Conservation (phyloP, 2,888 invertebrate genomes). For the Chrysotoxum bicinctum region DNA sequence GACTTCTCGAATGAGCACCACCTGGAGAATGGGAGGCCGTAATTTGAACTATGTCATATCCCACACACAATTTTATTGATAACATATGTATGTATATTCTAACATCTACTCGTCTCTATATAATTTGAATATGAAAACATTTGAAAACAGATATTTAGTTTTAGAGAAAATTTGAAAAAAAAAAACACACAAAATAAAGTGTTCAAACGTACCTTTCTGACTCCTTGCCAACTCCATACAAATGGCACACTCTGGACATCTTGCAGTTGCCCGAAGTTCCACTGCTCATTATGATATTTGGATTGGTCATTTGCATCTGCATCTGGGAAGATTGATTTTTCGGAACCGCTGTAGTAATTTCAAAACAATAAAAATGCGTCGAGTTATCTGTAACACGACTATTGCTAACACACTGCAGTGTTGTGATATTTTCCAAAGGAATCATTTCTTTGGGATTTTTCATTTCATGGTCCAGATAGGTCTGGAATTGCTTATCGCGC, state of each 20-base stretch:
- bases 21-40: no score
- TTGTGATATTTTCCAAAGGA: constrained; percentile 84
- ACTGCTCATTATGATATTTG: constrained; percentile 79
- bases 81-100: no score
- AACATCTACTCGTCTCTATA: no score
- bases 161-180: no score
- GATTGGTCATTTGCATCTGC: constrained; percentile 76
- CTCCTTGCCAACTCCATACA: constrained; percentile 82
- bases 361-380: constrained; percentile 81
- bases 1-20: no score
- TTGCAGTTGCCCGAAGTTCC: constrained; percentile 79
- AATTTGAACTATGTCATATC: no score
- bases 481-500: constrained; percentile 87
- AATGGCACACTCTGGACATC: constrained; percentile 78
- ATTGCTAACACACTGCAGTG: constrained; percentile 81
- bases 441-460: constrained; percentile 87
- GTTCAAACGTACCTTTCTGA: constrained; percentile 77
- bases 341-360: constrained; percentile 79
- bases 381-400: constrained; percentile 81
- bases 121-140: no score
- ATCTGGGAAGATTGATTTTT: constrained; percentile 77
- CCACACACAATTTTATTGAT: no score
- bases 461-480: constrained; percentile 88
- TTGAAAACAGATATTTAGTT: no score
- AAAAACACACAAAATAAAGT: neutral